Evolutionary conservation across 2,888 invertebrate genomes (phyloP), one percentile per base, ranked within the genome.

Genomic region (Hirudinaria manillensis): DNA sequence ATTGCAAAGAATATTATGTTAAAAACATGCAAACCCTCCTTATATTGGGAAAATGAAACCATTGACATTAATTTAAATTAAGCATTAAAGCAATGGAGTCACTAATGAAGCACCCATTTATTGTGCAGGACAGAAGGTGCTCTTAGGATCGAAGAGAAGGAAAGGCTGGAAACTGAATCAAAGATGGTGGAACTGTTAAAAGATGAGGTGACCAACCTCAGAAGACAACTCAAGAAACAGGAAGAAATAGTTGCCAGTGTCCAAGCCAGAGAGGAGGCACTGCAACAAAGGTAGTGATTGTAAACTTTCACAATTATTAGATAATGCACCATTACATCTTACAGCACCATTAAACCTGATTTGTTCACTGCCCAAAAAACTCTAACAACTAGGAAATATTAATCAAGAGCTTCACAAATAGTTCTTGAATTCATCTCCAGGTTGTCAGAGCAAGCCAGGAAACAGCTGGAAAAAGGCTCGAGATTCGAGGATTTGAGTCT

Each of bases 211-310:
- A 85, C 86, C 75, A 80, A 81, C 6, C 83, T 88, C 16, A 82
- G 85, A 74, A 81, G 82, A 24, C 87, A 88, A 78, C 81, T 88
- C 51, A 83, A 84, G 55, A 83, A 84, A 72, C 84, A 87, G 21
- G 84, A 85, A 76, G 83, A 85, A 67, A 82, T 83, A 10, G 82
- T 87, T 4, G 78, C 80, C 72, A 81, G 80, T 71, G 77, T 86
- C 73, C 85, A 87, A 81, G 85, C 87, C 72, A 81, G 84, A 77
- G 86, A 88, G 81, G 82, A 84, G 77, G 81, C 83, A 74, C 81
- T 86, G 56, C 83, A 83, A 78, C 84, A 86, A 75, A 85, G 86
- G 86, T 78, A 45, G 65, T 45, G 86, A 86, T 78, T 16, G 24
- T 19, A 29, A 29, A 24, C 29, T 61, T 21, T 7, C 27, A 29